Base-by-base conservation (phyloP, 2,888 invertebrate species). In the Electrophaes corylata region DNA sequence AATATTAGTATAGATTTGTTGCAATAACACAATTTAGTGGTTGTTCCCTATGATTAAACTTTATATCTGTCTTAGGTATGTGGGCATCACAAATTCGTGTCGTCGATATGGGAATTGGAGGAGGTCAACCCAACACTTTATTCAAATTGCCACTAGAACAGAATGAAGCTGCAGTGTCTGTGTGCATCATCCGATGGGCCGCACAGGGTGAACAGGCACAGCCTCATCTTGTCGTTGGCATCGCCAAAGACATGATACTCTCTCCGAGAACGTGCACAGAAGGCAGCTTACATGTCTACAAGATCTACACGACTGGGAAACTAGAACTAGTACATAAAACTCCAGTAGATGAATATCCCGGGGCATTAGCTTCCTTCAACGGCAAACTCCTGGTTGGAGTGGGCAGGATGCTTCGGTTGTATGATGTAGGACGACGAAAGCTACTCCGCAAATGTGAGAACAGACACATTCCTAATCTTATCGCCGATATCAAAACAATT, bases 401-500 rank as follows among this genome's bases (percentile, higher is more conserved):
- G 11, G 99, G 99, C 0, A 94, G 96, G 61, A 96, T 97, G 93
- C 88, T 99, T 19, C 92, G 99, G 50, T 93, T 99, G 33, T 99
- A 99, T 81, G 99, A 99, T 79, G 94, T 99, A 75, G 99, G 99
- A 3, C 71, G 86, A 64, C 97, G 99, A 84, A 99, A 99, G 84
- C 90, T 99, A 56, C 86, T 99, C 43, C 93, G 99, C 50, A 99
- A 99, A 91, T 99, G 99, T 89, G 99, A 99, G 88, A 99, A 99
- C 75, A 86, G 94, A 94, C 98, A 99, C 91, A 96, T 99, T 86
- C 99, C 99, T 11, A 98, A 99, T 83, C 95, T 96, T 66, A 97
- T 99, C 66, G 96, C 97, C 0, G 97, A 97, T 69, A 97, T 99
- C 65, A 97, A 98, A 83, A 96, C 98, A 0, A 95, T 98, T 86